Evolutionary conservation across 2,888 invertebrate species (phyloP).

Genomic region (Tuta absoluta): DNA sequence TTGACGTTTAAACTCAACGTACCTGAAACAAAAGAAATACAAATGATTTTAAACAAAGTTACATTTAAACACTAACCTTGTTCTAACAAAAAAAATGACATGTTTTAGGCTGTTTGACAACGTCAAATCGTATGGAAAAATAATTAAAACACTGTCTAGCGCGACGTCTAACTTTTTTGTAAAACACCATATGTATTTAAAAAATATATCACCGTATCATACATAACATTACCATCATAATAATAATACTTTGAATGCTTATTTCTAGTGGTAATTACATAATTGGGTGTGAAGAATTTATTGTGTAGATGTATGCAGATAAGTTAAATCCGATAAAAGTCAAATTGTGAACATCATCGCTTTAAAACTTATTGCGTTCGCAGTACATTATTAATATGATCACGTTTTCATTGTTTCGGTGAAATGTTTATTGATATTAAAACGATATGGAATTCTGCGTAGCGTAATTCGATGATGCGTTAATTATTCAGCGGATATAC

Average conservation of each 20-base stretch:
- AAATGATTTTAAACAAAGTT: too few species aligned
- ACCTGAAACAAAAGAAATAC: not conserved
- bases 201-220: too few species aligned
- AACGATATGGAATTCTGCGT: constrained; percentile 5
- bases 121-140: too few species aligned
- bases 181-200: too few species aligned
- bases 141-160: too few species aligned
- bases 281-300: not conserved
- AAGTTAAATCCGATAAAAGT: not conserved
- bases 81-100: too few species aligned
- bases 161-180: too few species aligned
- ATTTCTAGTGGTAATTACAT: not conserved
- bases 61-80: too few species aligned
- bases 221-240: too few species aligned
- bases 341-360: constrained; percentile 4
- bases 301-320: not conserved
- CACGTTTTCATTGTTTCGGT: not conserved
- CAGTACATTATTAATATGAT: not conserved
- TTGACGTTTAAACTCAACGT: too few species aligned
- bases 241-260: too few species aligned
- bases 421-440: constrained; percentile 11
- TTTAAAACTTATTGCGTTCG: not conserved
- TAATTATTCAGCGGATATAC: not conserved
- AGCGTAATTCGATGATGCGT: not conserved
- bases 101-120: too few species aligned